Conservation (phyloP, 1,140 invertebrate species). For the Conus betulinus region DNA sequence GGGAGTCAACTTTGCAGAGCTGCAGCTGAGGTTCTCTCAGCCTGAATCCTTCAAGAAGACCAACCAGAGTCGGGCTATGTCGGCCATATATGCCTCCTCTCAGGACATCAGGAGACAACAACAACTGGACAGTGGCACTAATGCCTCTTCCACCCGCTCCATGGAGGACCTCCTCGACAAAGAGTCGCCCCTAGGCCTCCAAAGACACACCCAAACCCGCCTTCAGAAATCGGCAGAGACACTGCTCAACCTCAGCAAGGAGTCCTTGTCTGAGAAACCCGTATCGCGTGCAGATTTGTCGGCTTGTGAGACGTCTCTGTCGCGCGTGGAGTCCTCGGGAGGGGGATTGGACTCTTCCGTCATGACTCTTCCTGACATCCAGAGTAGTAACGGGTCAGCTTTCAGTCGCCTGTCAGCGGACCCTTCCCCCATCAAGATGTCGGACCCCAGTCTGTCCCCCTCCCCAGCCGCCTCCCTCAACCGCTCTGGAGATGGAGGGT, state of each 20-base stretch:
- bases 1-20: conserved; percentile 20
- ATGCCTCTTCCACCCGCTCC: not conserved
- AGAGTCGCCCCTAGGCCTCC: not conserved
- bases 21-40: conserved; percentile 22
- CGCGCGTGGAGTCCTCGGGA: not conserved
- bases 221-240: not conserved
- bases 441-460: not conserved
- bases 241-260: not conserved
- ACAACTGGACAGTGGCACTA: not conserved
- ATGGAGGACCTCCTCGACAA: not conserved
- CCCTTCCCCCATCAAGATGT: conserved; percentile 14
- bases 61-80: conserved; percentile 22
- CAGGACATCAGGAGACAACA: not conserved
- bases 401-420: conserved; percentile 6
- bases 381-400: not conserved
- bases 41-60: not conserved
- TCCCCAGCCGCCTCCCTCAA: not conserved
- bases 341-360: no score
- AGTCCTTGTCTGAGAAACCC: not conserved
- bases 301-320: not conserved
- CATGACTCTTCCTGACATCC: not conserved
- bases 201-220: not conserved
- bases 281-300: not conserved
- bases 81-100: conserved; percentile 8
- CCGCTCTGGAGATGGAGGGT: not conserved